Conservation (phyloP, 1,140 invertebrate genomes). For the Gerris buenoi region DNA sequence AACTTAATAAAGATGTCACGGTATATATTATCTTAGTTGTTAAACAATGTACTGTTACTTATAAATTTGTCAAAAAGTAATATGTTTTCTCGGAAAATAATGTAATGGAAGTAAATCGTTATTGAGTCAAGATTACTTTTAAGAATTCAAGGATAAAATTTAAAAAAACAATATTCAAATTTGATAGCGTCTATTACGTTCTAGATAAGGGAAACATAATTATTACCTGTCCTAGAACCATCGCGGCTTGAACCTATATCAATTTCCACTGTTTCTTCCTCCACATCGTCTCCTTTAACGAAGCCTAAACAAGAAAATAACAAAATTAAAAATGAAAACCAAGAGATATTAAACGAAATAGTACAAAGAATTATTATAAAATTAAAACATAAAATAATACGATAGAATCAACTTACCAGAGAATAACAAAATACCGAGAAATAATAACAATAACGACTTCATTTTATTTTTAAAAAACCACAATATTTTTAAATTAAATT, state of each 20-base stretch:
- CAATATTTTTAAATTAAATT: neutral
- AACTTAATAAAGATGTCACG: too few relatives aligned
- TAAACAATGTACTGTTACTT: neutral
- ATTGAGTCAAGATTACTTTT: neutral
- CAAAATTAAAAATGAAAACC: neutral
- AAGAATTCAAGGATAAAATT: slow-evolving; percentile 4
- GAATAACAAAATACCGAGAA: slow-evolving; percentile 34
- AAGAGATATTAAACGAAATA: neutral
- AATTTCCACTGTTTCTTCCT: slow-evolving; percentile 42
- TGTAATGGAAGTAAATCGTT: neutral
- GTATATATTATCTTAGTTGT: too few relatives aligned
- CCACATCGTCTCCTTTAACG: slow-evolving; percentile 32
- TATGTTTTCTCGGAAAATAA: neutral
- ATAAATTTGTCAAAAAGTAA: neutral
- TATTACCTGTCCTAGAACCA: slow-evolving; percentile 63
- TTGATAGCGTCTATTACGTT: neutral
- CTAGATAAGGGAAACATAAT: neutral
- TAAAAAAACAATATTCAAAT: neutral
- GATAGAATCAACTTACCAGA: slow-evolving; percentile 32
- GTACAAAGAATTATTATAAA: neutral
- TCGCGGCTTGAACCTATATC: slow-evolving; percentile 65
- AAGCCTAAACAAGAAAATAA: slow-evolving; percentile 21
- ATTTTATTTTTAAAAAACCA: slow-evolving; percentile 25
- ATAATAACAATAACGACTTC: slow-evolving; percentile 36
- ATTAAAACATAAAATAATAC: slow-evolving; percentile 2